These are phyloP conservation scores for Ganaspis brasiliensis DNA, from an alignment of 2,888 invertebrate species.

Conservation along the genomic window DNA sequence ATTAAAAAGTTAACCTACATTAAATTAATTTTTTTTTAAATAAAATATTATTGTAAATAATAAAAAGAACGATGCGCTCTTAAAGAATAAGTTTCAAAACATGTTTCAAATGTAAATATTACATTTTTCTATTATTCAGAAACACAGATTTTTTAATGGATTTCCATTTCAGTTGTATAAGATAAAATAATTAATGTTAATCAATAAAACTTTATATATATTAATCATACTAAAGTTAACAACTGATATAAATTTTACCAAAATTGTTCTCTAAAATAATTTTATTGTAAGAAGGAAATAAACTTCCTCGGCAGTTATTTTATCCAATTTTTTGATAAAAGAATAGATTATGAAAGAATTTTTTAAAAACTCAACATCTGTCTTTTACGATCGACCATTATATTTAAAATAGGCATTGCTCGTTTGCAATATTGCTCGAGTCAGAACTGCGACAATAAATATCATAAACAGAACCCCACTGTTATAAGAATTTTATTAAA, in stretches of 20 bases:
- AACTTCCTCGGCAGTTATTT: neutral
- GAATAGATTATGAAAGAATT: constrained; percentile 14
- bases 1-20: neutral
- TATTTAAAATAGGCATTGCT: constrained; percentile 45
- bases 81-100: too few species aligned
- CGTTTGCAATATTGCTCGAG: constrained; percentile 56
- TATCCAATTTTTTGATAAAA: constrained; percentile 6
- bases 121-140: too few species aligned
- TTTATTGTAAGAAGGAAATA: neutral
- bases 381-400: constrained; percentile 27
- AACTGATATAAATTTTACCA: too few species aligned
- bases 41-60: constrained; percentile 6
- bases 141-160: too few species aligned
- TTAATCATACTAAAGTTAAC: too few species aligned
- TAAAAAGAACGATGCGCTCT: constrained; percentile 20
- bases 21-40: constrained; percentile 19
- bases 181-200: too few species aligned
- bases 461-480: constrained; percentile 50
- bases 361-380: constrained; percentile 1
- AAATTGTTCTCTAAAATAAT: neutral
- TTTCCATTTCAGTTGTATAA: too few species aligned
- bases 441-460: constrained; percentile 71
- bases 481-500: constrained; percentile 36
- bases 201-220: too few species aligned
- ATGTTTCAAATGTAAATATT: too few species aligned